These are phyloP conservation scores for Sitta europaea DNA, from an alignment of 2,113 vertebrate species.

Conservation along the genomic window DNA sequence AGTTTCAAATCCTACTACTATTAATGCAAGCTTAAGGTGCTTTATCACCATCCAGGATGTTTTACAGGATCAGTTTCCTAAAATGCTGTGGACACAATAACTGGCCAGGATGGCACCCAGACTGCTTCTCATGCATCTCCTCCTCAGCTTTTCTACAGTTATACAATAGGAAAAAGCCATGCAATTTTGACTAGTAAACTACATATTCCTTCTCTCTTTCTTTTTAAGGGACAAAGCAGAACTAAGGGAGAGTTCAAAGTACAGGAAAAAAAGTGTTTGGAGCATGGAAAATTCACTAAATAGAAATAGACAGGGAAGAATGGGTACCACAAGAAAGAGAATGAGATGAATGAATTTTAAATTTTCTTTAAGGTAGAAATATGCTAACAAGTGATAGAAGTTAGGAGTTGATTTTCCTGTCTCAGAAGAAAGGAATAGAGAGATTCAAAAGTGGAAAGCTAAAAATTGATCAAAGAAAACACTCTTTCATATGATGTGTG, in stretches of 20 bases:
- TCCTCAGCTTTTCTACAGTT: background rate
- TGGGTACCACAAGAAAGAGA: background rate
- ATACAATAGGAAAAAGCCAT: background rate
- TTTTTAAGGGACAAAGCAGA: background rate
- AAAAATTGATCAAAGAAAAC: constrained; percentile 41
- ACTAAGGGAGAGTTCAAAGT: background rate
- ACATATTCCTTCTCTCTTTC: background rate
- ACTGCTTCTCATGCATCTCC: background rate
- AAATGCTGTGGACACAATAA: background rate
- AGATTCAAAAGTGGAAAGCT: constrained; percentile 6
- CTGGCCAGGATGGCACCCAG: background rate
- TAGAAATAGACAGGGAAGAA: background rate
- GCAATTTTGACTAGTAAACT: background rate
- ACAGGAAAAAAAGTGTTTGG: background rate
- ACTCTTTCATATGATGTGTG: background rate
- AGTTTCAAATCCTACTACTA: constrained; percentile 1
- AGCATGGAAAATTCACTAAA: background rate
- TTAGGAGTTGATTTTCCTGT: background rate
- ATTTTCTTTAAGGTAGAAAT: background rate
- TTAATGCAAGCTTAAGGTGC: background rate
- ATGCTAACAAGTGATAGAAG: background rate
- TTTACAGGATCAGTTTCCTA: background rate
- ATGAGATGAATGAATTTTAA: background rate
- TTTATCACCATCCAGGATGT: background rate
- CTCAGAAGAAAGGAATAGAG: background rate